phyloP scores from a whole-genome alignment of 2,888 invertebrate genomes.

The Ligdia adustata region DNA sequence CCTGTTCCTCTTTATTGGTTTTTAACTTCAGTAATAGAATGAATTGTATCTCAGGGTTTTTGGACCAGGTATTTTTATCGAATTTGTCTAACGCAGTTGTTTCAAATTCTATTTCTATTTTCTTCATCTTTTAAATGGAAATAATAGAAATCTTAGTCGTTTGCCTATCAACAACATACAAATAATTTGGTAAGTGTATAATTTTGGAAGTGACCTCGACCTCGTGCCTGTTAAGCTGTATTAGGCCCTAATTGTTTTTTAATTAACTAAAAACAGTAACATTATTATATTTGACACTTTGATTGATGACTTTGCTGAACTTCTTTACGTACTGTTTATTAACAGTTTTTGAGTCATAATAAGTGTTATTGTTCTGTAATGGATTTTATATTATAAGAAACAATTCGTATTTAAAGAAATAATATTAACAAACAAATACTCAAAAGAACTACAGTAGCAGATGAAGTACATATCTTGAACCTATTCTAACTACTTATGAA shows the following conservation, averaged over 20 bases:
- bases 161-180: background rate
- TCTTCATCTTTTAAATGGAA: too few relatives aligned
- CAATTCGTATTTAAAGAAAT: background rate
- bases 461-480: too few relatives aligned
- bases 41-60: slow-evolving; percentile 5
- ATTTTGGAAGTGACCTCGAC: slow-evolving; percentile 19
- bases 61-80: too few relatives aligned
- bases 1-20: slow-evolving; percentile 9
- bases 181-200: slow-evolving; percentile 11
- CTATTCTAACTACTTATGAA: too few relatives aligned
- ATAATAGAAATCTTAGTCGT: too few relatives aligned
- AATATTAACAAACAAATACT: too few relatives aligned
- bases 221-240: slow-evolving; percentile 18
- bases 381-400: background rate
- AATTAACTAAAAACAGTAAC: slow-evolving; percentile 50
- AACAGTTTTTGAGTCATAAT: slow-evolving; percentile 8
- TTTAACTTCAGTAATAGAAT: slow-evolving; percentile 12
- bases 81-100: too few relatives aligned
- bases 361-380: slow-evolving; percentile 24
- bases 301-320: slow-evolving; percentile 55
- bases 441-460: too few relatives aligned
- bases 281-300: slow-evolving; percentile 44
- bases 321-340: slow-evolving; percentile 9
- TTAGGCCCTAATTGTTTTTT: slow-evolving; percentile 62
- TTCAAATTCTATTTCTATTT: too few relatives aligned